Evolutionary conservation across 2,888 invertebrate species (phyloP).

Genomic region (Catotricha subobsoleta): DNA sequence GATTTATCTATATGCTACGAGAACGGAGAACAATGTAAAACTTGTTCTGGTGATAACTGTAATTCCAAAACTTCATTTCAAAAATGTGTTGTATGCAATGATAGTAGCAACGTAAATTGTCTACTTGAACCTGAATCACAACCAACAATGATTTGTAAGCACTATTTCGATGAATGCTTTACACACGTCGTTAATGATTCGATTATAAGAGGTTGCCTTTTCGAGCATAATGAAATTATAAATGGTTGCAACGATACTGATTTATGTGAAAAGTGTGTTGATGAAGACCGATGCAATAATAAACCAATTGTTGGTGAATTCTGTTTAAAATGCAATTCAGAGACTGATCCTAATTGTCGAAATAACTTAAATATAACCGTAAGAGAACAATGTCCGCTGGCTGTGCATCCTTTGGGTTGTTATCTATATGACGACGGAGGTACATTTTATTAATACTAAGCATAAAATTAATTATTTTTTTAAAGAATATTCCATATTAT

Average conservation of each 20-base stretch:
- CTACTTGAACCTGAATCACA: not conserved
- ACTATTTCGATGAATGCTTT: slow-evolving; percentile 1
- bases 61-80: not conserved
- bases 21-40: not conserved
- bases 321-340: not conserved
- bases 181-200: not conserved
- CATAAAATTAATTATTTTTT: not conserved
- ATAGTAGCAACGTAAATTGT: not conserved
- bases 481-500: not conserved
- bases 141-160: not conserved
- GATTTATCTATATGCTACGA: not conserved
- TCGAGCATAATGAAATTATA: not conserved
- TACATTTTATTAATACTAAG: too few species aligned
- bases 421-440: slow-evolving; percentile 3
- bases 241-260: not conserved
- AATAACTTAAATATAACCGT: not conserved
- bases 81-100: not conserved
- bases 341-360: not conserved
- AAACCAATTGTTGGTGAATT: not conserved
- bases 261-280: not conserved
- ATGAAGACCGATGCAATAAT: not conserved
- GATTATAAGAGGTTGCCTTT: not conserved
- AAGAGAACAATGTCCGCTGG: not conserved
- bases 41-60: not conserved
- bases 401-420: not conserved